phyloP scores from a whole-genome alignment of 2,888 invertebrate species.

The Agapetus fuscipes region DNA sequence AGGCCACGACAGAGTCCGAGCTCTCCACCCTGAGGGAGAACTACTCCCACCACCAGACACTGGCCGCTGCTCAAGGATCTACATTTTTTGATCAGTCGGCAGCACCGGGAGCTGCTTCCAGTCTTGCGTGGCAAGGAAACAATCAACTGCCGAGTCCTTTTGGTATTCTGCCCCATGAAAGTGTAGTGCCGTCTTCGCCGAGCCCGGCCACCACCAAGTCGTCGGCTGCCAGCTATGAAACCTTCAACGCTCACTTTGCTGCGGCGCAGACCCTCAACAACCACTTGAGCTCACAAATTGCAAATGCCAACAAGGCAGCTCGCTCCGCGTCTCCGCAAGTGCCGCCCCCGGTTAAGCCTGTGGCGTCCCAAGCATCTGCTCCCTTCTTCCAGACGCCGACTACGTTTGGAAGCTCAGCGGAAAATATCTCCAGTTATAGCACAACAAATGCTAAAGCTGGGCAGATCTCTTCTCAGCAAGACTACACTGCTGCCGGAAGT shows the following conservation, averaged over 20 bases:
- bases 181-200: constrained; percentile 57
- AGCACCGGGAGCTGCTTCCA: constrained; percentile 40
- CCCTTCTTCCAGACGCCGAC: constrained; percentile 57
- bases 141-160: constrained; percentile 62
- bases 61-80: constrained; percentile 46
- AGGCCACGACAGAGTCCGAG: constrained; percentile 45
- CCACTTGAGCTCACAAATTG: constrained; percentile 55
- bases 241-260: constrained; percentile 61
- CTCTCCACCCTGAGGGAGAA: constrained; percentile 48
- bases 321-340: constrained; percentile 42
- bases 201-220: constrained; percentile 50
- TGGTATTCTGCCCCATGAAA: constrained; percentile 70
- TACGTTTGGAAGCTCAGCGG: constrained; percentile 48
- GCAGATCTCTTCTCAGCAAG: constrained; percentile 45
- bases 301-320: constrained; percentile 45
- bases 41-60: constrained; percentile 47
- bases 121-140: constrained; percentile 66
- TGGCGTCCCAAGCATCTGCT: constrained; percentile 41
- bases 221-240: constrained; percentile 48
- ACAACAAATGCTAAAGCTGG: constrained; percentile 46
- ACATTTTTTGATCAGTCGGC: constrained; percentile 60
- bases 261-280: constrained; percentile 54
- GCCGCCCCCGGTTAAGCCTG: constrained; percentile 36
- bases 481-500: constrained; percentile 41
- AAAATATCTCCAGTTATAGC: constrained; percentile 40